A percentile compares a stretch with the other conserved stretches of the same genome.
phyloP scores from a whole-genome alignment of 1,140 invertebrate species.

The Gryllus bimaculatus region DNA sequence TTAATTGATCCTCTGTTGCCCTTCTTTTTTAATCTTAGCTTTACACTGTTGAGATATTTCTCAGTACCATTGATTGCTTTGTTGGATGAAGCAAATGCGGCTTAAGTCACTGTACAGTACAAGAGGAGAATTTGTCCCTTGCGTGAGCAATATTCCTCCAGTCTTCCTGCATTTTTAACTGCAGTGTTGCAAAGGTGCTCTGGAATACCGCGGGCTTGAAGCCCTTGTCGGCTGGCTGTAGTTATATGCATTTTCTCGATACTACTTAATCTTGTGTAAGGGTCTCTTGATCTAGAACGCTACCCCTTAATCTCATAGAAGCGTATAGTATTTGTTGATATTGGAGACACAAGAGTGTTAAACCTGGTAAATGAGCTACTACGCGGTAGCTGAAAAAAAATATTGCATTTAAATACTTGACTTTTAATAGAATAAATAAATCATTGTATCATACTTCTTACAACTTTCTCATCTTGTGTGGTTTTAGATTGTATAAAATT shows the following conservation, averaged over 20 bases:
- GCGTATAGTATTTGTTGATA: not conserved
- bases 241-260: not conserved
- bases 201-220: not conserved
- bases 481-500: not conserved
- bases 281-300: not conserved
- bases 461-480: not conserved
- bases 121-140: slow-evolving; percentile 1
- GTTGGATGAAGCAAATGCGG: not conserved
- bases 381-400: not conserved
- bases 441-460: slow-evolving; percentile 5
- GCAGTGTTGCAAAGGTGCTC: not conserved
- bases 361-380: not conserved
- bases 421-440: slow-evolving; percentile 2
- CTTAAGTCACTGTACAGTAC: not conserved
- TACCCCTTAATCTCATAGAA: not conserved
- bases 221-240: not conserved
- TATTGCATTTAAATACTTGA: slow-evolving; percentile 6
- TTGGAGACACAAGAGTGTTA: not conserved
- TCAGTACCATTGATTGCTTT: not conserved
- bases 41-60: not conserved
- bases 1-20: too few species aligned
- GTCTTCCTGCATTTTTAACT: slow-evolving; percentile 4
- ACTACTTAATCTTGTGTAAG: not conserved
- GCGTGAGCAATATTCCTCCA: not conserved
- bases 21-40: not conserved